These are phyloP conservation scores for Drosophila prolongata DNA, from an alignment of 2,888 invertebrate genomes.

Conservation along the genomic window DNA sequence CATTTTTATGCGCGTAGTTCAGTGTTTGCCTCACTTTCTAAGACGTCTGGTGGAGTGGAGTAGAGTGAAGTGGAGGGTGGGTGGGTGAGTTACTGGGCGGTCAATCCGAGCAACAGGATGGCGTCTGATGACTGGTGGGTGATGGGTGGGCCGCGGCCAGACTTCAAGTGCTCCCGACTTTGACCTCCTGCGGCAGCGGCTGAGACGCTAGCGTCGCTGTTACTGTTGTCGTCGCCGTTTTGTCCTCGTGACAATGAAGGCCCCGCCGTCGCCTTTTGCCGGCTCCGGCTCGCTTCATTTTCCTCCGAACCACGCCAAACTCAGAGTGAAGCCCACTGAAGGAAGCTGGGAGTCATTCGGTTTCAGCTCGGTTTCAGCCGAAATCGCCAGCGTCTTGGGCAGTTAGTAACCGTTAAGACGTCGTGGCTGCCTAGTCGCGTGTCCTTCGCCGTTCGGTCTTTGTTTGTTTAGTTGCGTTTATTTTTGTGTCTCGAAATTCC, in stretches of 20 bases:
- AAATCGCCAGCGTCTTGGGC: constrained; percentile 77
- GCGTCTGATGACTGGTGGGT: constrained; percentile 23
- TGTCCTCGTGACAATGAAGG: constrained; percentile 40
- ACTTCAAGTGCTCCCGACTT: constrained; percentile 29
- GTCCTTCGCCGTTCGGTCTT: constrained; percentile 35
- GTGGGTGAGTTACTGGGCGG: background rate
- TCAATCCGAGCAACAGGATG: constrained; percentile 59
- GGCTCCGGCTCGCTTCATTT: constrained; percentile 45
- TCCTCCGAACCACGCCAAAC: background rate
- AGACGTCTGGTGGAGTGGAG: background rate
- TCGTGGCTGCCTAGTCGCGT: constrained; percentile 77
- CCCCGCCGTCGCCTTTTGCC: constrained; percentile 67
- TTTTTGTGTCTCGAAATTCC: constrained; percentile 7
- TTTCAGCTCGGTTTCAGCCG: constrained; percentile 26
- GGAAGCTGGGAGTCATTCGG: constrained; percentile 6
- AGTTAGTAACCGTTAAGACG: constrained; percentile 83
- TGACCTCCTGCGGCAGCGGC: constrained; percentile 40
- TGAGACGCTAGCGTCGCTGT: background rate
- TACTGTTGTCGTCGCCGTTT: constrained; percentile 10
- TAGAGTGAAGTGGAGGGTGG: too few species aligned
- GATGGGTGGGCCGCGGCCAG: too few species aligned
- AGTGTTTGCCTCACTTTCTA: constrained; percentile 4
- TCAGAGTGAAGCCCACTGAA: background rate
- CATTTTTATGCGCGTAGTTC: constrained; percentile 64
- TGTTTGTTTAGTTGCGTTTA: constrained; percentile 4